Percentiles rank a stretch among this genome's conserved stretches.
Conservation (phyloP, 1,140 invertebrate genomes). For the Chionoecetes opilio region DNA sequence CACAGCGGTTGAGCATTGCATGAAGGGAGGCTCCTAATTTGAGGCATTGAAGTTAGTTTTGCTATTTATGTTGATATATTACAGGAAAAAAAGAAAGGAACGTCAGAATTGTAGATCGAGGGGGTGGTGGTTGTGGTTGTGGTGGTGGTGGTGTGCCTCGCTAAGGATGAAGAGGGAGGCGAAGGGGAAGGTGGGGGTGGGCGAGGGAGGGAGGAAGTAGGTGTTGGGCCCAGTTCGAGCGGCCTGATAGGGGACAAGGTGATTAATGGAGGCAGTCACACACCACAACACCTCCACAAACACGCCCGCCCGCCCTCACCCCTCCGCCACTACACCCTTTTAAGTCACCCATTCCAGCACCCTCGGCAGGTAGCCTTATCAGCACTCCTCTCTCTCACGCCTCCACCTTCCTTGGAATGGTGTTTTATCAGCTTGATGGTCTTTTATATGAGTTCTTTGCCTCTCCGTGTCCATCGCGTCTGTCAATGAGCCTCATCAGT, state of each 20-base stretch:
- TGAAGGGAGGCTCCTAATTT: too few species aligned
- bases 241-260: conserved; percentile 74
- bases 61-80: not conserved
- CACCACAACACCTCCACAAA: conserved; percentile 77
- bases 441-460: not conserved
- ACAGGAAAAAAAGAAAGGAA: not conserved
- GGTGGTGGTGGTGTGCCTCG: too few species aligned
- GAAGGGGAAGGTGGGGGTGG: not conserved
- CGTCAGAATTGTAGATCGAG: not conserved
- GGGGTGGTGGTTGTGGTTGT: too few species aligned
- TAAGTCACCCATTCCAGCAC: conserved; percentile 21
- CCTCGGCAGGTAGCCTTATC: conserved; percentile 24
- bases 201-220: not conserved
- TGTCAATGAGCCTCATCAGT: not conserved
- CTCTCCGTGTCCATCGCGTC: not conserved
- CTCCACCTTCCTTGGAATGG: not conserved
- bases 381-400: not conserved
- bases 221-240: not conserved
- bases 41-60: not conserved
- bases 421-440: not conserved
- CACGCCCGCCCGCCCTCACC: conserved; percentile 53
- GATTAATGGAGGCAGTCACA: conserved; percentile 76
- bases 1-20: too few species aligned
- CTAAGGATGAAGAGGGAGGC: not conserved
- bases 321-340: conserved; percentile 27